These are phyloP conservation scores for Elephas maximus DNA, from an alignment of 2,113 vertebrate genomes.

Conservation along the genomic window DNA sequence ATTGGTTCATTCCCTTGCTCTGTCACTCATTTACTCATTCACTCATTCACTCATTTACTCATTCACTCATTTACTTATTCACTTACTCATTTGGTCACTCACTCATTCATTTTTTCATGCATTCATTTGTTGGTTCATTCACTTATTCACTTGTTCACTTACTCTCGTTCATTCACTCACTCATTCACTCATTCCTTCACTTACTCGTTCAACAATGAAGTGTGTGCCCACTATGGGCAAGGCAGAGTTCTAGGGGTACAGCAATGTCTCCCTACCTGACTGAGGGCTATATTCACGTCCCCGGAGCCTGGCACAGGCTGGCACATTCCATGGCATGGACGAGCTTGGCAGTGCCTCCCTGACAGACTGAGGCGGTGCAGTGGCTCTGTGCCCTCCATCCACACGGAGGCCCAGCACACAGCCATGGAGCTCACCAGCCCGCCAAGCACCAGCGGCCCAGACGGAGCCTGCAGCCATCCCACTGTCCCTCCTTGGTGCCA, in stretches of 20 bases:
- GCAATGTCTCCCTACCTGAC: accelerated
- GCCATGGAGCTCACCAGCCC: background rate
- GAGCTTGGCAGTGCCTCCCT: background rate
- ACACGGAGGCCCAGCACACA: background rate
- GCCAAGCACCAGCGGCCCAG: background rate
- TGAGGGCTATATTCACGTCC: accelerated
- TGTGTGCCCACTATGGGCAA: background rate
- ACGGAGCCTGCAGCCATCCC: background rate
- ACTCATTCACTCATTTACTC: background rate
- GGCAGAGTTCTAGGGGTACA: accelerated
- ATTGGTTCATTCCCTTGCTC: background rate
- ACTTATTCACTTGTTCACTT: background rate
- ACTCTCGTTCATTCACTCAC: background rate
- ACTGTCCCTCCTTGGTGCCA: accelerated
- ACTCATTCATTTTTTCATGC: accelerated
- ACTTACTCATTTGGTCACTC: background rate
- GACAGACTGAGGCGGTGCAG: accelerated
- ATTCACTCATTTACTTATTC: background rate
- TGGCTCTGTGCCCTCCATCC: background rate
- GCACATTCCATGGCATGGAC: background rate
- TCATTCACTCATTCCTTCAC: accelerated
- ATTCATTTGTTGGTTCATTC: background rate
- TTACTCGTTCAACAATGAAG: accelerated
- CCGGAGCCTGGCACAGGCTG: accelerated
- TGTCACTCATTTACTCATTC: background rate